Percentiles rank a stretch among this genome's conserved stretches.
phyloP scores from a whole-genome alignment of 35 echinoderm and acorn worm species.

The Holothuria glaberrima region DNA sequence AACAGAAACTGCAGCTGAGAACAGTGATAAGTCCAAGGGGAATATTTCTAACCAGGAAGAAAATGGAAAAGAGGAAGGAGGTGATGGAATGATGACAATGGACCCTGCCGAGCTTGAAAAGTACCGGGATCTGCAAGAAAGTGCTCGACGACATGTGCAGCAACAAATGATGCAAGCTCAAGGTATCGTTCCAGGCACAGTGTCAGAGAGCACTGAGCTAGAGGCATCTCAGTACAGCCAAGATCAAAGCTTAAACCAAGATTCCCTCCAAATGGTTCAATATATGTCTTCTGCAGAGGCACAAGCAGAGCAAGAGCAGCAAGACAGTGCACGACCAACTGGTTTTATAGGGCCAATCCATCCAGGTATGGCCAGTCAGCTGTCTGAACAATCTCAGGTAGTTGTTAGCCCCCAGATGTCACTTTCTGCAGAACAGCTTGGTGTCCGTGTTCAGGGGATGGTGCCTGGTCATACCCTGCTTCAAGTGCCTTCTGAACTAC shows the following conservation, averaged over 20 bases:
- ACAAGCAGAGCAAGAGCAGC: background rate
- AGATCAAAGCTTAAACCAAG: slow-evolving; percentile 19
- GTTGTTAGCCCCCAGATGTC: slow-evolving; percentile 38
- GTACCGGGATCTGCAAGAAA: slow-evolving; percentile 83
- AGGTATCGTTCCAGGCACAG: slow-evolving; percentile 17
- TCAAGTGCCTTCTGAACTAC: slow-evolving; percentile 15
- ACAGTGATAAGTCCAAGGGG: background rate
- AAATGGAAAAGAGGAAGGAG: background rate
- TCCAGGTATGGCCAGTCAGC: slow-evolving; percentile 41
- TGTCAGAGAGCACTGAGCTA: slow-evolving; percentile 1
- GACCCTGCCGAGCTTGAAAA: slow-evolving; percentile 90
- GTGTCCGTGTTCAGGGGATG: slow-evolving; percentile 29
- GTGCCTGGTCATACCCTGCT: slow-evolving; percentile 22
- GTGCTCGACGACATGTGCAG: slow-evolving; percentile 84
- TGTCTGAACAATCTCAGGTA: slow-evolving; percentile 34
- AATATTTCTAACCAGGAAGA: background rate
- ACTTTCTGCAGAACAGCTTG: slow-evolving; percentile 30
- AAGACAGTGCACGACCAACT: background rate
- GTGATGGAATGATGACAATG: slow-evolving; percentile 52
- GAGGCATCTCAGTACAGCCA: slow-evolving; percentile 40
- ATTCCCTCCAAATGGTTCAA: slow-evolving; percentile 34
- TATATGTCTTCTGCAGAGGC: slow-evolving; percentile 30
- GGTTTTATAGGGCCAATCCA: slow-evolving; percentile 58
- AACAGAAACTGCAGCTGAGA: background rate
- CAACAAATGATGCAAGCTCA: slow-evolving; percentile 89